Conservation (phyloP, 1,140 invertebrate species). For the Hyles vespertilio region DNA sequence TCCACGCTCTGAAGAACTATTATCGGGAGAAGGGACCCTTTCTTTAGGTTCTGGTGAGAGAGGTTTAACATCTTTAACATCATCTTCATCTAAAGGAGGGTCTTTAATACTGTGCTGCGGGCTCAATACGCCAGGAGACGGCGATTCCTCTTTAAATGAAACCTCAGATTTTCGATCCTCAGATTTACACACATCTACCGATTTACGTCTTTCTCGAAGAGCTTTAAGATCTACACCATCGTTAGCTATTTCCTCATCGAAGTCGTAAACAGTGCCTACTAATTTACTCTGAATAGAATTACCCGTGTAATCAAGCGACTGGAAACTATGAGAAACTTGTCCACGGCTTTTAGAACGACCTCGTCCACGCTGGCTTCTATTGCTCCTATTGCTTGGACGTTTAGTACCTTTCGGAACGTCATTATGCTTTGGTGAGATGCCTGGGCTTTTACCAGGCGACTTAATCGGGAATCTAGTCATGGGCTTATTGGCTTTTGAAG, state of each 20-base stretch:
- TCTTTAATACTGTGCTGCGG: slow-evolving; percentile 59
- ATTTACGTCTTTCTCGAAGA: slow-evolving; percentile 87
- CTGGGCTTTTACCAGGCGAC: slow-evolving; percentile 84
- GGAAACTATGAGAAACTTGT: slow-evolving; percentile 45
- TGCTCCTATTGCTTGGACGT: slow-evolving; percentile 74
- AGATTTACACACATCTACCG: slow-evolving; percentile 77
- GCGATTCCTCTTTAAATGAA: slow-evolving; percentile 76
- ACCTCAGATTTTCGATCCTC: slow-evolving; percentile 80
- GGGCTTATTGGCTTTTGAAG: slow-evolving; percentile 80
- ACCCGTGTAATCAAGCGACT: slow-evolving; percentile 54
- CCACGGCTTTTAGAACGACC: slow-evolving; percentile 84
- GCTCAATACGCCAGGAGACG: slow-evolving; percentile 76
- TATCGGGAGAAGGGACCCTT: slow-evolving; percentile 40
- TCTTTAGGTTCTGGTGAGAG: slow-evolving; percentile 40
- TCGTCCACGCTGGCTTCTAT: slow-evolving; percentile 76
- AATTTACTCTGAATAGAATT: slow-evolving; percentile 84
- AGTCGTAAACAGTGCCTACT: slow-evolving; percentile 91
- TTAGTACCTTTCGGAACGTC: slow-evolving; percentile 61
- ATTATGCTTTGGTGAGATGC: slow-evolving; percentile 82
- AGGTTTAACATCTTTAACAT: slow-evolving; percentile 45
- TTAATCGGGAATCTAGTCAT: slow-evolving; percentile 80
- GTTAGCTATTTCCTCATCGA: slow-evolving; percentile 88
- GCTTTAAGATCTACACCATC: slow-evolving; percentile 87
- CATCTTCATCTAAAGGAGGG: slow-evolving; percentile 28
- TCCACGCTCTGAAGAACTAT: slow-evolving; percentile 34